Conservation (phyloP, 2,113 vertebrate species). For the Poecile atricapillus region DNA sequence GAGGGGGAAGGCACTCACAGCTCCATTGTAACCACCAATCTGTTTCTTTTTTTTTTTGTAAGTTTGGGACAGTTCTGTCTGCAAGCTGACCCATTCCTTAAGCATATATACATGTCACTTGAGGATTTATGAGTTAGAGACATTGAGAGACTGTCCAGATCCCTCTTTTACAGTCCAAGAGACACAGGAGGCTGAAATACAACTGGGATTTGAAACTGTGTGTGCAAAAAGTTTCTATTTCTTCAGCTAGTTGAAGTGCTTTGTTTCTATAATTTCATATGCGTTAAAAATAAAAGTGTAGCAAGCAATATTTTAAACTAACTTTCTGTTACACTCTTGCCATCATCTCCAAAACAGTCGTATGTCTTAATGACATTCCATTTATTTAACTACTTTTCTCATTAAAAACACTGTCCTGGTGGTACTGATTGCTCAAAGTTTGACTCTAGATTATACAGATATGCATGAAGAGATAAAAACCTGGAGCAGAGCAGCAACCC, state of each 20-base stretch:
- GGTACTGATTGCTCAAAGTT: neutral
- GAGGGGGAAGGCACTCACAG: neutral
- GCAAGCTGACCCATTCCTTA: neutral
- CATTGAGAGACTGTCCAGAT: slow-evolving; percentile 31
- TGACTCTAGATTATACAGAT: neutral
- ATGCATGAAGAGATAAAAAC: neutral
- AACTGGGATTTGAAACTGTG: neutral
- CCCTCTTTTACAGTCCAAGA: neutral
- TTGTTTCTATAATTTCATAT: slow-evolving; percentile 32
- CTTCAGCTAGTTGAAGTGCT: slow-evolving; percentile 7
- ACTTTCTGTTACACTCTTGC: slow-evolving; percentile 7
- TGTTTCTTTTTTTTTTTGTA: neutral
- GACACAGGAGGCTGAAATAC: slow-evolving; percentile 27
- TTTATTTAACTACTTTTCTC: slow-evolving; percentile 51
- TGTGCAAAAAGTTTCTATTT: neutral
- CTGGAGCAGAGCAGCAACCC: neutral
- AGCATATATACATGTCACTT: neutral
- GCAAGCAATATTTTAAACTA: slow-evolving; percentile 34
- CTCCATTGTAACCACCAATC: neutral
- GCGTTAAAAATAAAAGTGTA: slow-evolving; percentile 12
- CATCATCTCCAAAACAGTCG: slow-evolving; percentile 9
- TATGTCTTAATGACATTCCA: slow-evolving; percentile 43
- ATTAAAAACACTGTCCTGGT: slow-evolving; percentile 40
- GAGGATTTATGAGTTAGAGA: neutral
- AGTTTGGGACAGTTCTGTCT: neutral